Percentiles rank a stretch among this genome's conserved stretches.
phyloP scores from a whole-genome alignment of 2,113 vertebrate species.

The Verasper variegatus region DNA sequence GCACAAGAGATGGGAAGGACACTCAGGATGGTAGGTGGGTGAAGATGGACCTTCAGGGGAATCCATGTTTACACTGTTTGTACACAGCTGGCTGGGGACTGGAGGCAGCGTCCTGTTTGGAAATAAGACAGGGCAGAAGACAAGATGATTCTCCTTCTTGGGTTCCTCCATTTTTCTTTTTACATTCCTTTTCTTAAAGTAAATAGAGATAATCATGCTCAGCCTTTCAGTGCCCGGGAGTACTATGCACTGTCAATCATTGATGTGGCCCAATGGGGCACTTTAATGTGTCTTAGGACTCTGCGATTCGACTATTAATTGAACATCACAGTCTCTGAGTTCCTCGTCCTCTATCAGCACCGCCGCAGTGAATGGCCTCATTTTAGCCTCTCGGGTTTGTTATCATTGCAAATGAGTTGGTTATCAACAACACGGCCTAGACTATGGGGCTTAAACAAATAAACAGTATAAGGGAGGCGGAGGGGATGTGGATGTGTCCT shows the following conservation, averaged over 20 bases:
- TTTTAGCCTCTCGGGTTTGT: conserved; percentile 65
- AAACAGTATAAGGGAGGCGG: conserved; percentile 46
- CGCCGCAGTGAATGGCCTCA: conserved; percentile 51
- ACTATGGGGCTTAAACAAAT: conserved; percentile 45
- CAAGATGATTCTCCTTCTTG: not conserved
- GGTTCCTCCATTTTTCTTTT: not conserved
- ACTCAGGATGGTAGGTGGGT: conserved; percentile 57
- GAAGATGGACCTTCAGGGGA: conserved; percentile 49
- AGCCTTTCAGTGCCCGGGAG: conserved; percentile 23
- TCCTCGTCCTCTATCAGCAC: conserved; percentile 58
- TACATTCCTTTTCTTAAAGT: not conserved
- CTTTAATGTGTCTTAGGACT: conserved; percentile 51
- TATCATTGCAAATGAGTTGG: conserved; percentile 71
- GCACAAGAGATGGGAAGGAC: conserved; percentile 58
- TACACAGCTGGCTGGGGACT: conserved; percentile 16
- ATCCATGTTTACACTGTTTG: conserved; percentile 31
- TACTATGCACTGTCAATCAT: conserved; percentile 57
- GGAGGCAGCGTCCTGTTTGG: conserved; percentile 30
- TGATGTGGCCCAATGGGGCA: conserved; percentile 49
- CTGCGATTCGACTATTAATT: conserved; percentile 69
- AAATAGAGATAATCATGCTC: conserved; percentile 30
- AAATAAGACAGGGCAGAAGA: conserved; percentile 21
- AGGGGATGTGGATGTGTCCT: conserved; percentile 13
- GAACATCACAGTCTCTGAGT: conserved; percentile 54
- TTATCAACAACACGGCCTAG: conserved; percentile 56